phyloP scores from a whole-genome alignment of 2,888 invertebrate genomes.

The Metalampra italica region DNA sequence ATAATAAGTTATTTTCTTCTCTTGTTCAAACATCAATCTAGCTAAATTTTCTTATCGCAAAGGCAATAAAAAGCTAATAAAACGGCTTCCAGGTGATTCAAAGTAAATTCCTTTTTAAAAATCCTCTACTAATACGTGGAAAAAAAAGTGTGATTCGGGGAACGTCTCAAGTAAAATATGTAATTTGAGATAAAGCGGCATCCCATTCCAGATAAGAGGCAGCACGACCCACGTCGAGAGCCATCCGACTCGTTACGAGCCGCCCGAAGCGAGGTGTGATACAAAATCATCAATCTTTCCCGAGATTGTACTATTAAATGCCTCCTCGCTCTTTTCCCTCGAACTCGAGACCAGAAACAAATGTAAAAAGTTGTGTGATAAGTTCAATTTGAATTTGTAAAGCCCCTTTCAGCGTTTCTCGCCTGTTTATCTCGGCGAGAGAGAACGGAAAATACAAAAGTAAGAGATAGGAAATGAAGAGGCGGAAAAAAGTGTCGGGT shows the following conservation, averaged over 20 bases:
- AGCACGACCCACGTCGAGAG: slow-evolving; percentile 74
- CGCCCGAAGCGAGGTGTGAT: slow-evolving; percentile 78
- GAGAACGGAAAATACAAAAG: slow-evolving; percentile 77
- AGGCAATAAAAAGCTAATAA: not conserved
- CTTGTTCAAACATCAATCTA: too few relatives aligned
- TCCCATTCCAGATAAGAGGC: slow-evolving; percentile 75
- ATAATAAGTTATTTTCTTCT: not conserved
- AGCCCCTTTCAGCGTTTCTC: slow-evolving; percentile 78
- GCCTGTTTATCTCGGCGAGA: slow-evolving; percentile 76
- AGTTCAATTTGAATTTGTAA: slow-evolving; percentile 80
- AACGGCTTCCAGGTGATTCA: not conserved
- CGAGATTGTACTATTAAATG: slow-evolving; percentile 79
- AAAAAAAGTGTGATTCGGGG: slow-evolving; percentile 57
- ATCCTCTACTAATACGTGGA: slow-evolving; percentile 38
- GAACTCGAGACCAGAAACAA: slow-evolving; percentile 77
- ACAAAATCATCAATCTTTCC: slow-evolving; percentile 78
- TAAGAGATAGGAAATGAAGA: slow-evolving; percentile 79
- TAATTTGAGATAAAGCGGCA: slow-evolving; percentile 77
- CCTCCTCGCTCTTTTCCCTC: slow-evolving; percentile 75
- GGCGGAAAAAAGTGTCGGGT: slow-evolving; percentile 78
- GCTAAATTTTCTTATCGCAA: too few relatives aligned
- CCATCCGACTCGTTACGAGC: slow-evolving; percentile 74
- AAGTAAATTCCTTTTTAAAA: slow-evolving; percentile 20
- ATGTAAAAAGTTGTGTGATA: slow-evolving; percentile 80
- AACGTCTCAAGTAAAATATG: slow-evolving; percentile 75